Percentiles rank a stretch among this genome's conserved stretches.
Evolutionary conservation across 2,113 vertebrate genomes (phyloP).

Genomic region (Rhombomys opimus): DNA sequence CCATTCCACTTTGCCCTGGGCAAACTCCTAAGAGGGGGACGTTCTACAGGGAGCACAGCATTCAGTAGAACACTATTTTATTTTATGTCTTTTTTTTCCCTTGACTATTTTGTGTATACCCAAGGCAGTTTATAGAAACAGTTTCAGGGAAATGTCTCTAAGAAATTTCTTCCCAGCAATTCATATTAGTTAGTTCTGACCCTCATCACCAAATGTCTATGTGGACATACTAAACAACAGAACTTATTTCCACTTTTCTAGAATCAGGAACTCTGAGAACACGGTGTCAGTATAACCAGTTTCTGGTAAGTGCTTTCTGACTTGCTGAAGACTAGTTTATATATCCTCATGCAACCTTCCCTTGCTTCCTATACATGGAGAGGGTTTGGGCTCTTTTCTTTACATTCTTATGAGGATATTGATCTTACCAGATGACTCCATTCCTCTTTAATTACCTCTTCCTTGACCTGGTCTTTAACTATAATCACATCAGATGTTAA

Average conservation of each 20-base stretch:
- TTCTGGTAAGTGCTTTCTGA: neutral
- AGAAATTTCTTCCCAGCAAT: neutral
- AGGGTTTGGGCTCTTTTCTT: neutral
- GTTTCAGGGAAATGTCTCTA: neutral
- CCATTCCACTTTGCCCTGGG: neutral
- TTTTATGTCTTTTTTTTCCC: neutral
- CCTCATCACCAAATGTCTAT: neutral
- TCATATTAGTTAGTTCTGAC: neutral
- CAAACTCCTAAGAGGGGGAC: neutral
- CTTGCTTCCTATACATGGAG: accelerated
- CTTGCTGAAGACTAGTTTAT: neutral
- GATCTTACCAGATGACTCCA: neutral
- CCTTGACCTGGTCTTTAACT: neutral
- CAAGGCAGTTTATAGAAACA: neutral
- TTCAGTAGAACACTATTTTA: accelerated
- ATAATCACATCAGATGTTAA: neutral
- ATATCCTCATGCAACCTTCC: neutral
- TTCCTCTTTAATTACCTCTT: neutral
- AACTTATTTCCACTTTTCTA: neutral
- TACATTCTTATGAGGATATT: neutral
- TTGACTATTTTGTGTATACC: neutral
- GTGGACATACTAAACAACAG: neutral
- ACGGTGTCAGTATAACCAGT: neutral
- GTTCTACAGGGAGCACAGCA: neutral
- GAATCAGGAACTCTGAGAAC: neutral